phyloP scores from a whole-genome alignment of 1,140 invertebrate species.

The Cydia strobilella region DNA sequence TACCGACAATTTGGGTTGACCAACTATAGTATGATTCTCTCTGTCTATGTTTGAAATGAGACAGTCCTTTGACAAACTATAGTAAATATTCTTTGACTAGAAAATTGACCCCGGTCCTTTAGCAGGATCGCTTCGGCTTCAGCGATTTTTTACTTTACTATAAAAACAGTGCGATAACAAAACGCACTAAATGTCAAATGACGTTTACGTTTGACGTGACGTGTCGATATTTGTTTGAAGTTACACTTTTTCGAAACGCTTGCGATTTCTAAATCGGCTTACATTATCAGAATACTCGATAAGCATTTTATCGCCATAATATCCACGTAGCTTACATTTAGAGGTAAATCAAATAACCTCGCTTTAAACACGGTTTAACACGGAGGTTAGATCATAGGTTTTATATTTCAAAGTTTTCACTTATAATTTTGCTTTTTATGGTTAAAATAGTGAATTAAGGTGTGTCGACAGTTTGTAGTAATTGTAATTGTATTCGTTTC shows the following conservation, averaged over 20 bases:
- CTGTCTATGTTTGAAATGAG: no score
- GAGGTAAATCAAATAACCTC: slow-evolving; percentile 33
- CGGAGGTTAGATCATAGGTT: neutral
- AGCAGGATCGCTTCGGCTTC: no score
- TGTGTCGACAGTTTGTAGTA: slow-evolving; percentile 1
- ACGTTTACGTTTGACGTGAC: slow-evolving; percentile 5
- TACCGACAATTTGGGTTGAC: no score
- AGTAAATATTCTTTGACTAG: no score
- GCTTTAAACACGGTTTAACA: neutral
- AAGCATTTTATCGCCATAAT: slow-evolving; percentile 35
- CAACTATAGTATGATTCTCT: no score
- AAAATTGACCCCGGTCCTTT: no score
- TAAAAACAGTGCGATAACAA: slow-evolving; percentile 14
- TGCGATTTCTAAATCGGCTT: slow-evolving; percentile 14
- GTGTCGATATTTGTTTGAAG: slow-evolving; percentile 28
- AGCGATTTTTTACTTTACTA: neutral
- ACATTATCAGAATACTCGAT: slow-evolving; percentile 30
- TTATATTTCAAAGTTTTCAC: neutral
- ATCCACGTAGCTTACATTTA: slow-evolving; percentile 34
- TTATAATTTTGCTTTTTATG: slow-evolving; percentile 12
- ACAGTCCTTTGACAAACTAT: no score
- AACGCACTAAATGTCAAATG: slow-evolving; percentile 24
- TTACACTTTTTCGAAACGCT: slow-evolving; percentile 32
- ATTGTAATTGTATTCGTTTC: slow-evolving; percentile 12
- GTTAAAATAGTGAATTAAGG: neutral